Base-by-base conservation (phyloP, 2,113 vertebrate genomes). In the Channa maculata region DNA sequence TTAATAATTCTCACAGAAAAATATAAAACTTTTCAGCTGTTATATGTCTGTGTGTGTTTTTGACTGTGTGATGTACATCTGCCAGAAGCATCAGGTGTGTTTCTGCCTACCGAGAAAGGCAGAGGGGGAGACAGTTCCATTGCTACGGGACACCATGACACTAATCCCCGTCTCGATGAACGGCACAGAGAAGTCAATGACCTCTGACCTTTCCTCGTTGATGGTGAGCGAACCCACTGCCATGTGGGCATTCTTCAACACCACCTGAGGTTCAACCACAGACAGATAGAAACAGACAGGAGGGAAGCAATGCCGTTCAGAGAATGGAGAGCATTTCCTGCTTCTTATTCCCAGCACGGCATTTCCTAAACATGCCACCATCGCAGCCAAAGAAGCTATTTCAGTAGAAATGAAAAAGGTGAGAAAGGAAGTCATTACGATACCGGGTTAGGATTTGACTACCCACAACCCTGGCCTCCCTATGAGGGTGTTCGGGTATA, bases 121-220 rank as follows among this genome's bases (percentile, higher is more conserved):
- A 72, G 98, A 99, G 83, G 98, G 98, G 76, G 98, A 99, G 75
- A 99, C 98, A 0, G 98, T 99, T 80, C 98, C 98, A 66, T 99
- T 99, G 94, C 98, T 99, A 86, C 98, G 96, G 74, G 98, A 99
- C 73, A 99, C 98, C 98, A 99, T 98, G 89, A 99, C 98, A 58
- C 98, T 99, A 91, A 99, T 99, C 70, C 98, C 98, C 0, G 98
- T 99, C 87, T 99, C 97, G 67, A 99, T 99, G 94, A 99, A 99
- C 65, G 98, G 98, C 75, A 99, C 97, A 2, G 98, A 99, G 92
- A 99, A 99, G 92, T 99, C 98, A 0, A 99, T 97, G 85, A 99
- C 97, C 93, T 98, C 96, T 0, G 98, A 99, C 60, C 98, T 94
- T 66, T 99, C 98, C 83, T 98, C 97, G 2, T 99, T 99, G 91